Percentiles rank a stretch among this genome's conserved stretches.
These are phyloP conservation scores for Chromobotia macracanthus DNA, from an alignment of 2,797 vertebrate species.

Conservation along the genomic window DNA sequence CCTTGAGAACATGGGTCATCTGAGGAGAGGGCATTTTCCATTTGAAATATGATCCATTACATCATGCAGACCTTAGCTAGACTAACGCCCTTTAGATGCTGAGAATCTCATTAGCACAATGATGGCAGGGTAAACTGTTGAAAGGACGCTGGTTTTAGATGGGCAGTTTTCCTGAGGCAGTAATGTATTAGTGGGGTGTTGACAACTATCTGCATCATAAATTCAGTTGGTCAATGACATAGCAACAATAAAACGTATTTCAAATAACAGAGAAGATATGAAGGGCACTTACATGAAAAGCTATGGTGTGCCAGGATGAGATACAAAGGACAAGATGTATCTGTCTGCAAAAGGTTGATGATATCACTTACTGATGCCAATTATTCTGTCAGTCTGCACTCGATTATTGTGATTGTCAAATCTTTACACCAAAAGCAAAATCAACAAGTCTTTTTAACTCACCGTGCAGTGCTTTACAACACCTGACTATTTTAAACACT, in stretches of 20 bases:
- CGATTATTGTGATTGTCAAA: neutral
- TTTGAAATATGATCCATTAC: neutral
- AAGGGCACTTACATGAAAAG: neutral
- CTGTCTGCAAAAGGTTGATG: neutral
- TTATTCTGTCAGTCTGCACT: neutral
- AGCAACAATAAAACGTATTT: conserved; percentile 52
- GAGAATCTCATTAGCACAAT: conserved; percentile 18
- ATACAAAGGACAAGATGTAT: too few relatives aligned
- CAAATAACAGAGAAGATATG: conserved; percentile 28
- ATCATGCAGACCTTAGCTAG: neutral
- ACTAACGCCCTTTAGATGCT: conserved; percentile 18
- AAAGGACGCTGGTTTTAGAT: conserved; percentile 18
- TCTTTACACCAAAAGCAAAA: too few relatives aligned
- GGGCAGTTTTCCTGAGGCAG: neutral
- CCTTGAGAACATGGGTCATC: neutral
- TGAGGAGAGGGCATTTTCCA: neutral
- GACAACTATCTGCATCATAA: conserved; percentile 50
- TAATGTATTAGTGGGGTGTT: conserved; percentile 16
- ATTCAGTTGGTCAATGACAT: conserved; percentile 36
- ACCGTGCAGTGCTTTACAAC: too few relatives aligned
- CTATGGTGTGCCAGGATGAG: neutral
- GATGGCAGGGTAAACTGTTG: conserved; percentile 11
- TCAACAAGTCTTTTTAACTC: too few relatives aligned
- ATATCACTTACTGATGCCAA: neutral
- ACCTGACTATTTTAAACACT: too few relatives aligned